A percentile compares a stretch with the other conserved stretches of the same genome.
These are phyloP conservation scores for Celastrina argiolus DNA, from an alignment of 2,888 invertebrate species.

Conservation along the genomic window DNA sequence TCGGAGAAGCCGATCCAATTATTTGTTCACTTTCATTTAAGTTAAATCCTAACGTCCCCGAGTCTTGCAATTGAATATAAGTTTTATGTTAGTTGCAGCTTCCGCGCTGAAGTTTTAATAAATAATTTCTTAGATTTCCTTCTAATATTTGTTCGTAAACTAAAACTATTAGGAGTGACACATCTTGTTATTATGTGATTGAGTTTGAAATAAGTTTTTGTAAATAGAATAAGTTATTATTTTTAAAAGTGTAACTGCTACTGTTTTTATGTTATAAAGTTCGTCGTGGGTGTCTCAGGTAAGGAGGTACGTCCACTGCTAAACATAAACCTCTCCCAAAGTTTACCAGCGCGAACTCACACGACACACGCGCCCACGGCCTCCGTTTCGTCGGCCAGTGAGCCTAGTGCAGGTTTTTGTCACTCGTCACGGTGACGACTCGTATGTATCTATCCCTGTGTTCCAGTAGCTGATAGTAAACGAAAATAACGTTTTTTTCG, in stretches of 20 bases:
- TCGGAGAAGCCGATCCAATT: background rate
- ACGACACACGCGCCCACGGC: too few relatives aligned
- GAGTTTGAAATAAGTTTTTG: background rate
- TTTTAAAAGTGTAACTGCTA: background rate
- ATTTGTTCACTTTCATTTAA: slow-evolving; percentile 13
- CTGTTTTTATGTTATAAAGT: too few relatives aligned
- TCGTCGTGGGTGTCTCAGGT: too few relatives aligned
- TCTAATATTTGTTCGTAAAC: background rate
- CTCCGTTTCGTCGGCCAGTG: too few relatives aligned
- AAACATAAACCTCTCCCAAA: too few relatives aligned
- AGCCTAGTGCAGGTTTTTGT: too few relatives aligned
- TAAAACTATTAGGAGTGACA: background rate
- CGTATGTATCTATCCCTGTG: too few relatives aligned
- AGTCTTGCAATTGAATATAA: slow-evolving; percentile 5
- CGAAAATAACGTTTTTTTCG: too few relatives aligned
- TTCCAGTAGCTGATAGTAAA: too few relatives aligned
- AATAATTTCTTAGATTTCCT: background rate
- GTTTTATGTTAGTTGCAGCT: background rate
- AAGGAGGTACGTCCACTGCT: too few relatives aligned
- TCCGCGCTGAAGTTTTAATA: background rate
- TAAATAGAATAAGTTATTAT: background rate
- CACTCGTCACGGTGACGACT: too few relatives aligned
- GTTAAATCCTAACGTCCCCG: background rate
- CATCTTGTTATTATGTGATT: background rate
- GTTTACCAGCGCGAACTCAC: too few relatives aligned